These are phyloP conservation scores for Nudaria mundana DNA, from an alignment of 2,888 invertebrate species.

Conservation along the genomic window DNA sequence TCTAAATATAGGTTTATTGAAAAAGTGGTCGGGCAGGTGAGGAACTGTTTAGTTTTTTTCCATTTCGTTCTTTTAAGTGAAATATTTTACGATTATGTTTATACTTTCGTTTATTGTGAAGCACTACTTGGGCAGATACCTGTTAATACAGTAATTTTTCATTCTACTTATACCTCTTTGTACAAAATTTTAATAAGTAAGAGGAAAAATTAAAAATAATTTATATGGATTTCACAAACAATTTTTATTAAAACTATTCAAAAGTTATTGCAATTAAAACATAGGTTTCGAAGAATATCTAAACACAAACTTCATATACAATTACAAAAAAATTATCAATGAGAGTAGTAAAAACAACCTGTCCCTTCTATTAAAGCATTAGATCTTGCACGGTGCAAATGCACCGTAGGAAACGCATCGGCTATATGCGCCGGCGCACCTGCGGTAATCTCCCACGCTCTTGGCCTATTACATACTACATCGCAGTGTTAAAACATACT, in stretches of 20 bases:
- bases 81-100: conserved; percentile 18
- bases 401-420: conserved; percentile 61
- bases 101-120: conserved; percentile 7
- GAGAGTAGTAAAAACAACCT: conserved; percentile 1
- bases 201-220: too few relatives aligned
- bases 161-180: background rate
- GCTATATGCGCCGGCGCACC: conserved; percentile 55
- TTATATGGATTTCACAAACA: too few relatives aligned
- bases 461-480: conserved; percentile 31
- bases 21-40: conserved; percentile 60
- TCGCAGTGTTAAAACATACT: conserved; percentile 7
- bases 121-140: background rate
- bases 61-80: conserved; percentile 22
- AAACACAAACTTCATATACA: too few relatives aligned
- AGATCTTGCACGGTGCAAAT: conserved; percentile 60
- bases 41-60: conserved; percentile 36
- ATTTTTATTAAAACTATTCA: too few relatives aligned
- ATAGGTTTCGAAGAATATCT: too few relatives aligned
- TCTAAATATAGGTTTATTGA: conserved; percentile 54
- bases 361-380: conserved; percentile 5
- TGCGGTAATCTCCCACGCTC: conserved; percentile 74
- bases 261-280: too few relatives aligned
- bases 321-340: background rate
- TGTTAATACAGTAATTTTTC: background rate
- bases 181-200: too few relatives aligned